Evolutionary conservation across 1,140 invertebrate species (phyloP), one percentile per base, ranked within the genome.

Genomic region (Drosophila biarmipes): DNA sequence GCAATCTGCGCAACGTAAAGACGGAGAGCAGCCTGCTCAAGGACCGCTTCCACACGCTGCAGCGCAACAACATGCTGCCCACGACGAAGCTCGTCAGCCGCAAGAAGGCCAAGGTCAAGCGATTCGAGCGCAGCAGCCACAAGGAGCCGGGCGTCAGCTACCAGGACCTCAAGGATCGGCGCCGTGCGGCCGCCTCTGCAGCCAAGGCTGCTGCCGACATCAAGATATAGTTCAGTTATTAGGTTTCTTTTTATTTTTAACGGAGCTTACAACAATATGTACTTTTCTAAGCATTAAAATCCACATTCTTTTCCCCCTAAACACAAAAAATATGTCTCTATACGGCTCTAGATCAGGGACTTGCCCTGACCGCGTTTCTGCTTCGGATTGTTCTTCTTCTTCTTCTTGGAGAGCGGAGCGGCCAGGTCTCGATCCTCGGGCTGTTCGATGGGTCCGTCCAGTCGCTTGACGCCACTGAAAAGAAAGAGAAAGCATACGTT

Each of bases 41-140:
- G 54, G 96, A 97, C 75, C 92, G 96, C 56, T 97, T 95, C 78
- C 96, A 96, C 67, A 96, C 95, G 81, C 90, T 97, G 63, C 96
- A 97, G 92, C 96, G 95, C 77, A 94, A 96, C 85, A 97, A 96
- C 90, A 94, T 97, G 52, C 89, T 97, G 59, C 95, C 96, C 78
- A 94, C 95, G 12, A 91, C 84, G 3, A 81, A 91, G 8, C 73
- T 79, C 4, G 73, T 76, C 1, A 71, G 58, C 10, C 71, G 71
- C 17, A 90, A 92, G 42, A 80, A 80, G 40, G 57, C 78, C 48
- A 91, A 92, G 62, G 72, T 92, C 12, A 92, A 92, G 66, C 79
- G 89, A 14, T 92, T 64, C n/a, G 49, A 74, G 12, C 87, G 91
- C 42, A 85, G 21, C 35, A 56, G 76, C 0, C 91, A 92, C 66